phyloP scores from a whole-genome alignment of 2,888 invertebrate genomes.

The Calameuta filiformis region DNA sequence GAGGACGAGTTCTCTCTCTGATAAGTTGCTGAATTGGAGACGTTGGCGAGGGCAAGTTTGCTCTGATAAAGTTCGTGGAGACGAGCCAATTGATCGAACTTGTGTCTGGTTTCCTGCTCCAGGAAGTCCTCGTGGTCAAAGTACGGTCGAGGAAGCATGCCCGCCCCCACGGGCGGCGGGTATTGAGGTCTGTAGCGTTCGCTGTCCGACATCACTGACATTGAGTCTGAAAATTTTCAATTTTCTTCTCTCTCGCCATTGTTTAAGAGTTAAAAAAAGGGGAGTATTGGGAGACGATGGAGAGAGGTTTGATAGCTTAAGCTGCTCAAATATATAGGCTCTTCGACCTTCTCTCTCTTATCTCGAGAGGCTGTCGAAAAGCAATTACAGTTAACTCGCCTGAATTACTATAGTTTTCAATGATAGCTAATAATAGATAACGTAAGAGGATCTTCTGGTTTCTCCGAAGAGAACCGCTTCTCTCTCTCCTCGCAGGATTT shows the following conservation, averaged over 20 bases:
- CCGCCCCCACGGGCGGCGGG: conserved; percentile 53
- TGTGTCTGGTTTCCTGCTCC: conserved; percentile 67
- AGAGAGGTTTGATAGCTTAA: background rate
- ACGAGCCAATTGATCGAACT: conserved; percentile 84
- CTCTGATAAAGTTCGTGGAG: conserved; percentile 86
- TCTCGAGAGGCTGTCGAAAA: background rate
- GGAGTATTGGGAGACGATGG: background rate
- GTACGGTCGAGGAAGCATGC: conserved; percentile 60
- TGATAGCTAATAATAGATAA: background rate
- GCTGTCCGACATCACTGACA: conserved; percentile 66
- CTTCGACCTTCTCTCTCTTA: background rate
- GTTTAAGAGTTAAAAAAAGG: background rate
- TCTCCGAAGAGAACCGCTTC: background rate
- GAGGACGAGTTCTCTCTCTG: conserved; percentile 65
- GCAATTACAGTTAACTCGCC: background rate
- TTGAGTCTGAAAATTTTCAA: conserved; percentile 62
- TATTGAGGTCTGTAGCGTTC: conserved; percentile 61
- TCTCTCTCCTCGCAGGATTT: no score
- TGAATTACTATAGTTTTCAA: background rate
- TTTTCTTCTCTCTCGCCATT: background rate
- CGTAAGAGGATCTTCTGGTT: background rate
- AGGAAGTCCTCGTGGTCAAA: conserved; percentile 67
- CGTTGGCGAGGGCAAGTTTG: conserved; percentile 80
- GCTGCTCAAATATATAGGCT: background rate
- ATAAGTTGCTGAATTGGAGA: conserved; percentile 73